phyloP scores from a whole-genome alignment of 2,113 vertebrate species.

The Lepus europaeus region DNA sequence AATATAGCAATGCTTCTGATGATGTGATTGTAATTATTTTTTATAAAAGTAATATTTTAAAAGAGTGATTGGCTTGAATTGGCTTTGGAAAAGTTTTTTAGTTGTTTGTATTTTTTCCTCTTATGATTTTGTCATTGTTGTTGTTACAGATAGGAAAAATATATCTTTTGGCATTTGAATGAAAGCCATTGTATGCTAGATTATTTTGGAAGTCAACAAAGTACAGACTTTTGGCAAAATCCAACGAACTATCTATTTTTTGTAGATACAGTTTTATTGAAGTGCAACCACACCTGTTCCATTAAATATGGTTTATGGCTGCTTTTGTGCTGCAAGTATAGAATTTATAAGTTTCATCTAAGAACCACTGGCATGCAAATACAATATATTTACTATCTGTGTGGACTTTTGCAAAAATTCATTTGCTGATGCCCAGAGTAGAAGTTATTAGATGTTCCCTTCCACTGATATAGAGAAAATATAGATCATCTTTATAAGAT shows the following conservation, averaged over 20 bases:
- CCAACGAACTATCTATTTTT: background rate
- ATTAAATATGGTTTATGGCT: background rate
- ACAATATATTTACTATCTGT: background rate
- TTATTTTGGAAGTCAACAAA: background rate
- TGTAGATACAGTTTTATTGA: background rate
- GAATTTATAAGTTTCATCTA: background rate
- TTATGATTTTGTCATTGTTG: background rate
- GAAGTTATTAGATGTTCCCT: background rate
- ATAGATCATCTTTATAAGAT: background rate
- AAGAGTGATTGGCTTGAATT: background rate
- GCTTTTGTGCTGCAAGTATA: background rate
- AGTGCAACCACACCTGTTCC: background rate
- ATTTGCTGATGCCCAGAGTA: background rate
- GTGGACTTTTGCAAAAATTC: background rate
- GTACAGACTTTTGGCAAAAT: background rate
- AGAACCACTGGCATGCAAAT: background rate
- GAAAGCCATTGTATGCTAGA: background rate
- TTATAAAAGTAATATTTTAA: conserved; percentile 4
- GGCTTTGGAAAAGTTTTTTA: background rate
- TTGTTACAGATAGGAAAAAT: background rate
- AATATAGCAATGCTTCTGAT: background rate
- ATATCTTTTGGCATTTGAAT: background rate
- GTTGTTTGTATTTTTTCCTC: background rate
- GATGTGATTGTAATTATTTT: background rate
- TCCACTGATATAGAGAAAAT: background rate